Evolutionary conservation across 2,797 vertebrate genomes (phyloP).

Genomic region (Amazonetta brasiliensis): DNA sequence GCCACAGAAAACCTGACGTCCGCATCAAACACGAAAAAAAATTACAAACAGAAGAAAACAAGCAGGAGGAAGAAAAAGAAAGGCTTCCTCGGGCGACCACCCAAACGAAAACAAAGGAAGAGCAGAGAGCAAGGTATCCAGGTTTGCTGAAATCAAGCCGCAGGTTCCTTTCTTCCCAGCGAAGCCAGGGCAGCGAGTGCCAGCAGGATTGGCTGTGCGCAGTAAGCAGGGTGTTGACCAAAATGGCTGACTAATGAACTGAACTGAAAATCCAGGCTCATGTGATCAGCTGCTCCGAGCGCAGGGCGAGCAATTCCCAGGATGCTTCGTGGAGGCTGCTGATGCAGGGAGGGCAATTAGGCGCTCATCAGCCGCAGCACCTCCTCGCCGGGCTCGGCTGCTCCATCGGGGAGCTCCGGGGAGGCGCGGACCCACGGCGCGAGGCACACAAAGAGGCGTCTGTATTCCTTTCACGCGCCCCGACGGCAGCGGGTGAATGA

Average conservation of each 20-base stretch:
- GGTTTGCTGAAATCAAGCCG: conserved; percentile 63
- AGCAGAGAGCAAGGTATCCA: conserved; percentile 46
- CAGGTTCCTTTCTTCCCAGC: conserved; percentile 70
- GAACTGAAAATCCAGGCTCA: conserved; percentile 86
- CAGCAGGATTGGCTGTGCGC: conserved; percentile 84
- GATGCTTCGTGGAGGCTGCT: conserved; percentile 81
- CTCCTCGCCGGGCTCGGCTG: conserved; percentile 62
- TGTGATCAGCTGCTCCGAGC: conserved; percentile 91
- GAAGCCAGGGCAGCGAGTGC: conserved; percentile 69
- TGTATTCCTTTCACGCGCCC: neutral
- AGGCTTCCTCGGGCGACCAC: conserved; percentile 21
- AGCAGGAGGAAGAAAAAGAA: conserved; percentile 47
- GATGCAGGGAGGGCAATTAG: conserved; percentile 70
- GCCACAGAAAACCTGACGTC: conserved; percentile 51
- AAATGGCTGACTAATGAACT: conserved; percentile 96
- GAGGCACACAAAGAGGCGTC: neutral
- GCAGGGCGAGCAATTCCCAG: conserved; percentile 80
- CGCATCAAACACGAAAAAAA: conserved; percentile 45
- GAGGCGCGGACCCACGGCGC: neutral
- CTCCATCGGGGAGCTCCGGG: conserved; percentile 41
- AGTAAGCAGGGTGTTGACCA: conserved; percentile 94
- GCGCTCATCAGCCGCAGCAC: conserved; percentile 51
- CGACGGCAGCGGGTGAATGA: neutral
- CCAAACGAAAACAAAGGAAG: conserved; percentile 2
- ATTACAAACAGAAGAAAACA: neutral